These are phyloP conservation scores for Poeciliopsis turneri DNA, from an alignment of 2,797 vertebrate species.

Conservation along the genomic window DNA sequence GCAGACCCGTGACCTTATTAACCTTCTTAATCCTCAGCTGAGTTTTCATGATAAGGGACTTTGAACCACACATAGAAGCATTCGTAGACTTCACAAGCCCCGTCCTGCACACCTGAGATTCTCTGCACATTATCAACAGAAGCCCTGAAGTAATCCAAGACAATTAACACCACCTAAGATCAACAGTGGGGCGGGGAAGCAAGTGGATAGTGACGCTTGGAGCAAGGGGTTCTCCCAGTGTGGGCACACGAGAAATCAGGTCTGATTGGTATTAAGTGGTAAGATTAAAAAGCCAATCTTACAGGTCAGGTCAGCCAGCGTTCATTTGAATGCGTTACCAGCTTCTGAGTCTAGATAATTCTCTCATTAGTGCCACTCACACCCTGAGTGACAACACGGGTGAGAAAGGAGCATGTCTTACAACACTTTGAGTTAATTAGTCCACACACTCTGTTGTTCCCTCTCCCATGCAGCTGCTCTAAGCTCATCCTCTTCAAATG, in stretches of 20 bases:
- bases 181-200: slow-evolving; percentile 46
- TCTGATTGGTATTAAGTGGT: slow-evolving; percentile 81
- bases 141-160: slow-evolving; percentile 67
- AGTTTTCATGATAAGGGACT: slow-evolving; percentile 74
- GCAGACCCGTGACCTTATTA: slow-evolving; percentile 79
- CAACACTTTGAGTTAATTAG: slow-evolving; percentile 83
- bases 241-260: slow-evolving; percentile 69
- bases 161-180: slow-evolving; percentile 72
- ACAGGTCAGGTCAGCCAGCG: slow-evolving; percentile 77
- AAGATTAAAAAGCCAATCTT: slow-evolving; percentile 80
- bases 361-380: slow-evolving; percentile 82
- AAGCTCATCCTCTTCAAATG: slow-evolving; percentile 42
- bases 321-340: slow-evolving; percentile 81
- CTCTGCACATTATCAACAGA: slow-evolving; percentile 60
- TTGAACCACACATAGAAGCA: slow-evolving; percentile 52
- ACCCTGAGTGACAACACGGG: slow-evolving; percentile 80
- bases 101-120: slow-evolving; percentile 62
- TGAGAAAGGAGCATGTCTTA: slow-evolving; percentile 80
- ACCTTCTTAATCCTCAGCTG: slow-evolving; percentile 76
- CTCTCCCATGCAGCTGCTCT: slow-evolving; percentile 42
- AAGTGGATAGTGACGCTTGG: slow-evolving; percentile 53
- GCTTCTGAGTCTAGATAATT: slow-evolving; percentile 78
- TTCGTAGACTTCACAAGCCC: slow-evolving; percentile 55
- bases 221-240: slow-evolving; percentile 63
- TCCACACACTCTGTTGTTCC: slow-evolving; percentile 65